These are phyloP conservation scores for Myotis myotis DNA, from an alignment of 2,797 vertebrate species.

Conservation along the genomic window DNA sequence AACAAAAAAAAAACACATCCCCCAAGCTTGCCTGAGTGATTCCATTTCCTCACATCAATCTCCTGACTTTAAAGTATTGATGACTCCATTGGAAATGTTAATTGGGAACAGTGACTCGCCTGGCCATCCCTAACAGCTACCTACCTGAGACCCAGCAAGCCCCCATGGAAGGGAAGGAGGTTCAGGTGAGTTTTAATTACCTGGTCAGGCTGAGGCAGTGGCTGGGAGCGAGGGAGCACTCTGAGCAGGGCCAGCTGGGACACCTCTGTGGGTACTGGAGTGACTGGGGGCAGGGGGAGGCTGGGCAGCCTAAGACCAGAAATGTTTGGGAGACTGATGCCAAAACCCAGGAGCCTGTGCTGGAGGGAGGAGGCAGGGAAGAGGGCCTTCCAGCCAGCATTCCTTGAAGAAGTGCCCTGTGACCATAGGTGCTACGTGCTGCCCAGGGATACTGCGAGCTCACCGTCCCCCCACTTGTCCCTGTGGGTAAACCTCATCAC, in stretches of 20 bases:
- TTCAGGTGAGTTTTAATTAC: slow-evolving; percentile 18
- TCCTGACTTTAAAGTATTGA: not conserved
- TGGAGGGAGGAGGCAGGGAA: not conserved
- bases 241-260: not conserved
- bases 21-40: not conserved
- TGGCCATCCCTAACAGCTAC: not conserved
- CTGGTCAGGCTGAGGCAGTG: not conserved
- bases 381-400: not conserved
- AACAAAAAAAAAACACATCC: too few species aligned
- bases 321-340: not conserved
- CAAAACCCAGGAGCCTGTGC: not conserved
- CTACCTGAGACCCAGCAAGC: not conserved
- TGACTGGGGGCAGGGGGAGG: not conserved
- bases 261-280: not conserved
- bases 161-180: not conserved
- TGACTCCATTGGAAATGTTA: not conserved
- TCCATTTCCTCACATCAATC: not conserved
- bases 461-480: not conserved
- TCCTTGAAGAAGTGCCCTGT: not conserved
- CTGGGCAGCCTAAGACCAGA: not conserved
- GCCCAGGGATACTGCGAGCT: not conserved
- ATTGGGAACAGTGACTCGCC: not conserved
- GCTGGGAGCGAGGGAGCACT: not conserved
- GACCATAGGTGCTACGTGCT: not conserved
- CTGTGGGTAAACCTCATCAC: not conserved